phyloP scores from a whole-genome alignment of 2,113 vertebrate genomes.

The Bombycilla garrulus region DNA sequence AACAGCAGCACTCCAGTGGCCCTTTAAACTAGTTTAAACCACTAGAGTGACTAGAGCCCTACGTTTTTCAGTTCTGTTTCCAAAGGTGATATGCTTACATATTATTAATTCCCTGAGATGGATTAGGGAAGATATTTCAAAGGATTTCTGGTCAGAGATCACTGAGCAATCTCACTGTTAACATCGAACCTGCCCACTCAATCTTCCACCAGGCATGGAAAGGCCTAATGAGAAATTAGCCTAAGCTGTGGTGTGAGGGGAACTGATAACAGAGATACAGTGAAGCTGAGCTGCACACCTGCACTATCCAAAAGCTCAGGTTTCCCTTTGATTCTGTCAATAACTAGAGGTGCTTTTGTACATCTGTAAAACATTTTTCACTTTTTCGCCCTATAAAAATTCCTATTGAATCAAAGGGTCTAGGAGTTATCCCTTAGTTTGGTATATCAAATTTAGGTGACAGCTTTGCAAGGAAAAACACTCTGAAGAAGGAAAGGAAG shows the following conservation, averaged over 20 bases:
- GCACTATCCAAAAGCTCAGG: neutral
- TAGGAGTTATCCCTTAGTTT: neutral
- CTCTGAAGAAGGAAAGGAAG: neutral
- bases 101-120: neutral
- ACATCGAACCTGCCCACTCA: neutral
- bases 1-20: neutral
- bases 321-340: neutral
- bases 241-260: neutral
- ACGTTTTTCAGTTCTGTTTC: neutral
- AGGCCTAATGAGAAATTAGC: neutral
- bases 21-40: slow-evolving; percentile 1
- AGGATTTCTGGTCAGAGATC: neutral
- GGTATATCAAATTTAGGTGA: neutral
- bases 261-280: neutral
- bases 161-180: neutral
- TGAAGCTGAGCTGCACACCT: neutral
- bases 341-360: neutral
- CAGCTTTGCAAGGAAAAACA: neutral
- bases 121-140: neutral
- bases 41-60: neutral
- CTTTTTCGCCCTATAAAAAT: neutral
- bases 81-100: neutral
- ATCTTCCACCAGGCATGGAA: neutral
- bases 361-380: neutral
- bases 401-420: neutral